Evolutionary conservation across 1,140 invertebrate genomes (phyloP), one percentile per base, ranked within the genome.

Genomic region (Papilio glaucus): DNA sequence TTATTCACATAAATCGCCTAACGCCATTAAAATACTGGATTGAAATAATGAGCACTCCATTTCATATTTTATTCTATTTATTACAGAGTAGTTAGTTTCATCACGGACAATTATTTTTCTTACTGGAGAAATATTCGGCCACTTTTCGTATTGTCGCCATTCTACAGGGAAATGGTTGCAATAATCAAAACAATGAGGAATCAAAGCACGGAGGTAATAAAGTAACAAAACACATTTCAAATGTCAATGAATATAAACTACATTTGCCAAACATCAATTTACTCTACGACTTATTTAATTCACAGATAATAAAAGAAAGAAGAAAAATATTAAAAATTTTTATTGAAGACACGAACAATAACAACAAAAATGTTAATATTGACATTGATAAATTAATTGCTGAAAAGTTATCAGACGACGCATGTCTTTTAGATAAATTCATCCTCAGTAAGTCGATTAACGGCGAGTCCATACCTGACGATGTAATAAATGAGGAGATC

Each of bases 91-190:
- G 63, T 84, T 21, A 74, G 75, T 8, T 79, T 80, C 24, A 45
- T 82, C 12, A 84, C 82, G 4, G 49, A 77, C 21, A 84, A 84
- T 61, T 84, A 72, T 37, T 84, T 82, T 33, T 84, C 82, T 7
- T 84, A 82, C 57, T 84, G 82, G 82, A 80, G 82, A 63, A 84
- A 82, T 57, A 80, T 82, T 15, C 74, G 72, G 9, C 69, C 57
- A 0, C 42, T 84, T 21, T 77, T 82, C 38, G 42, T 61, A 42
- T 13, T 82, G 24, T 76, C 80, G 5, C 75, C 82, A 15, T 70
- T 75, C 13, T 82, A 82, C 49, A 76, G 21, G 15, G 76, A 80
- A 71, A 84, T 84, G 82, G 72, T 76, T 76, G 41, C 69, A 4
- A 77, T 74, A 9, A 77, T 82, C n/a, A 75, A 72, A 18, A 76